These are phyloP conservation scores for Mungos mungo DNA, from an alignment of 2,113 vertebrate genomes.

Conservation along the genomic window DNA sequence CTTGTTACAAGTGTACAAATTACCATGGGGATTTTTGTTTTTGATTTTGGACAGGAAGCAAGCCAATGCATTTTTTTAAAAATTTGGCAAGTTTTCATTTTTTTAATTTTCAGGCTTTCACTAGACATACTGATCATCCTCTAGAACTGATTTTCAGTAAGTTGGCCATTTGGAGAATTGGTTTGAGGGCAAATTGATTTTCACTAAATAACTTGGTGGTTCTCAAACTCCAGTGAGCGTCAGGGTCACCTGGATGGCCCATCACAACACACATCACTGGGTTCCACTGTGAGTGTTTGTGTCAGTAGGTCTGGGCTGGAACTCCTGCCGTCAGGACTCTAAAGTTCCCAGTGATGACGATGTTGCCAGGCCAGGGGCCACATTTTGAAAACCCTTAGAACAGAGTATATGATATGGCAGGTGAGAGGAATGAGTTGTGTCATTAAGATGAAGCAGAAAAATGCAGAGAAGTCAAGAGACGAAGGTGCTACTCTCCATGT, in stretches of 20 bases:
- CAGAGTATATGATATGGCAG: not conserved
- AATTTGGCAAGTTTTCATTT: not conserved
- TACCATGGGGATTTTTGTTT: not conserved
- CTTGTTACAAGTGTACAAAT: not conserved
- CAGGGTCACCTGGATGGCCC: not conserved
- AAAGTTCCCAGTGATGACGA: not conserved
- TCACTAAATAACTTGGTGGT: not conserved
- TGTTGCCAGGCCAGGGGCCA: not conserved
- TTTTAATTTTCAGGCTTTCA: not conserved
- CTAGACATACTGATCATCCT: not conserved
- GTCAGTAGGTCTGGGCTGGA: not conserved
- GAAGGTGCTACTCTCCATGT: not conserved
- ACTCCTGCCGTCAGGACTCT: not conserved
- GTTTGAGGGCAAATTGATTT: not conserved
- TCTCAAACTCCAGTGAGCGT: not conserved
- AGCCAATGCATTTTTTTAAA: not conserved
- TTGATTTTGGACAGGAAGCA: not conserved
- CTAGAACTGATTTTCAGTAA: not conserved
- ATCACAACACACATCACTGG: not conserved
- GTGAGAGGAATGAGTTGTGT: not conserved
- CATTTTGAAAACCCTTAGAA: not conserved
- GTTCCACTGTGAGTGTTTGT: not conserved
- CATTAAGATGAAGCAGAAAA: not conserved
- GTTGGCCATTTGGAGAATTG: not conserved
- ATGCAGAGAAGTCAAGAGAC: not conserved